A percentile compares a stretch with the other conserved stretches of the same genome.
Evolutionary conservation across 2,113 vertebrate genomes (phyloP).

Genomic region (Mormoops blainvillei): DNA sequence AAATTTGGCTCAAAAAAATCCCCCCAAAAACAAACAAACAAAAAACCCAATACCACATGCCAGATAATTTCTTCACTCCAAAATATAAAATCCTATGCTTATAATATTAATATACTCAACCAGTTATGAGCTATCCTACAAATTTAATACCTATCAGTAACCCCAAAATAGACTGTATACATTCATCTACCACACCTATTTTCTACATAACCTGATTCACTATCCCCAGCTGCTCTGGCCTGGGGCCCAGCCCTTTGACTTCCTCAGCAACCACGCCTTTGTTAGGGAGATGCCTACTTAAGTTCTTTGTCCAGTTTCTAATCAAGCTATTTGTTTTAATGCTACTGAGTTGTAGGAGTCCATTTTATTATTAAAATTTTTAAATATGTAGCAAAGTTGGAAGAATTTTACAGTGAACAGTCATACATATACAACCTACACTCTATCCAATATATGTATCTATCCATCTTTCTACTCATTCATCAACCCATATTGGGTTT

Average conservation of each 20-base stretch:
- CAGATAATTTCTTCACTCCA: slow-evolving; percentile 32
- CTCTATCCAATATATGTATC: neutral
- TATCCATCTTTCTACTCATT: neutral
- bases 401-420: neutral
- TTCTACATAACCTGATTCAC: neutral
- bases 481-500: neutral
- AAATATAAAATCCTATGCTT: slow-evolving; percentile 26
- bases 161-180: neutral
- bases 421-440: neutral
- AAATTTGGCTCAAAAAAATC: slow-evolving; percentile 11
- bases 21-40: no score
- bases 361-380: neutral
- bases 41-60: neutral
- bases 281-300: neutral
- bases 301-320: neutral
- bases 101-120: slow-evolving; percentile 39
- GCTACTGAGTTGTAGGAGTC: neutral
- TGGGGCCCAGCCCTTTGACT: neutral
- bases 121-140: slow-evolving; percentile 44
- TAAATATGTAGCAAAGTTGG: neutral
- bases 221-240: neutral
- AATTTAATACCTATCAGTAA: neutral
- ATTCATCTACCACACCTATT: neutral
- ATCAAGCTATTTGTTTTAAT: neutral
- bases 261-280: slow-evolving; percentile 6